These are phyloP conservation scores for Hypanus sabinus DNA, from an alignment of 2,113 vertebrate species.

Conservation along the genomic window DNA sequence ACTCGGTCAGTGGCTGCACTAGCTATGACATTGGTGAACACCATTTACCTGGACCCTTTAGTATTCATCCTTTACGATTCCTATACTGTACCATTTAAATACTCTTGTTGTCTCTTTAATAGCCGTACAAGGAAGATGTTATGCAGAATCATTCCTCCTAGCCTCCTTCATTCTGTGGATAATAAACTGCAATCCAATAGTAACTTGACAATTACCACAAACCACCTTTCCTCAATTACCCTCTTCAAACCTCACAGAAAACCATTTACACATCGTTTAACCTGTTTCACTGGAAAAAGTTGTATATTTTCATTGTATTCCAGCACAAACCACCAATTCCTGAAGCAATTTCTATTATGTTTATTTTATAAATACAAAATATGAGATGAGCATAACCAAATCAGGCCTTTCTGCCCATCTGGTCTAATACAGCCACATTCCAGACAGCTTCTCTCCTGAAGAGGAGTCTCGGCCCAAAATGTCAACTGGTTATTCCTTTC, in stretches of 20 bases:
- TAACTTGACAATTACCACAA: background rate
- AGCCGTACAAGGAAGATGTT: background rate
- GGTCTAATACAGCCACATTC: background rate
- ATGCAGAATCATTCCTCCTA: background rate
- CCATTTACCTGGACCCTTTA: background rate
- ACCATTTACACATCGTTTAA: background rate
- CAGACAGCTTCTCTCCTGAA: background rate
- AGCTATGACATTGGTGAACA: background rate
- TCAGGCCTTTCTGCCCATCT: background rate
- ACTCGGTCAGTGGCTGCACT: background rate
- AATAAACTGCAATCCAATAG: background rate
- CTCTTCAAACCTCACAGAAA: background rate
- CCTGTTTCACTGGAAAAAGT: background rate
- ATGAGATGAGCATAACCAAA: background rate
- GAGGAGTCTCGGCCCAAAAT: too few species aligned
- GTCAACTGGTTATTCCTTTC: too few species aligned
- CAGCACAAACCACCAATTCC: background rate
- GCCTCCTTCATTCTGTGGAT: background rate
- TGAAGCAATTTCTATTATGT: background rate
- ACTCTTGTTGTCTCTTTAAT: background rate
- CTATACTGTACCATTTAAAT: background rate
- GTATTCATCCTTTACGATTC: background rate
- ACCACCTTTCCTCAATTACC: background rate
- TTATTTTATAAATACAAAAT: too few species aligned
- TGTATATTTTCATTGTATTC: background rate